Base-by-base conservation (phyloP, 2,888 invertebrate genomes). In the Oxyteleia sp. region DNA sequence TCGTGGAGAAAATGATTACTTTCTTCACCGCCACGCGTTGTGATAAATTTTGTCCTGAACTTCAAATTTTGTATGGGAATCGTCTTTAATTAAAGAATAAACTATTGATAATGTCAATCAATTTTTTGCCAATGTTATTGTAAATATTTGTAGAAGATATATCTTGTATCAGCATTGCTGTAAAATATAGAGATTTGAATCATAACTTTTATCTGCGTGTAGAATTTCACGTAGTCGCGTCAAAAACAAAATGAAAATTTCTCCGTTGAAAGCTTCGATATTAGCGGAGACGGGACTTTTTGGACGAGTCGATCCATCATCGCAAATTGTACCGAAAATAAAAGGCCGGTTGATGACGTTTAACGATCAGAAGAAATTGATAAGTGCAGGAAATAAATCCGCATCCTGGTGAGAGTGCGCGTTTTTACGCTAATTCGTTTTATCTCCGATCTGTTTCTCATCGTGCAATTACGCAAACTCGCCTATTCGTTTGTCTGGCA, bases 381-480 rank as follows among this genome's bases (percentile, higher is more conserved):
- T 23, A 49, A 20, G n/a, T 8, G 32, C 4, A 32, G 20, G 49
- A 49, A 49, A 23, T 49, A 49, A 49, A 49, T 49, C 20, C 23
- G 23, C 49, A 23, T 23, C 49, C 20, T 23, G 49, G 49, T 49
- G 49, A 49, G 49, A 49, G 49, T 49, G 20, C 18, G 13, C 10
- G 20, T 49, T 49, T 49, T 49, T 49, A 10, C 23, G 23, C 7
- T 49, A 49, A 49, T 49, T 20, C n/a, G 23, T 23, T 49, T 23
- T 23, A 23, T 20, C 49, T 49, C 10, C 11, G 11, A 49, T 49
- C 49, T 49, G 23, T 49, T 49, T 49, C 11, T 16, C 49, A 49
- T 18, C 23, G 49, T 13, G 23, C 49, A 49, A n/a, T 49, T 49
- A 49, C 11, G 8, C 23, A 8, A 23, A 49, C n/a, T n/a, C 23